Evolutionary conservation across 2,113 vertebrate genomes (phyloP).

Genomic region (Cricetomys ansorgei): DNA sequence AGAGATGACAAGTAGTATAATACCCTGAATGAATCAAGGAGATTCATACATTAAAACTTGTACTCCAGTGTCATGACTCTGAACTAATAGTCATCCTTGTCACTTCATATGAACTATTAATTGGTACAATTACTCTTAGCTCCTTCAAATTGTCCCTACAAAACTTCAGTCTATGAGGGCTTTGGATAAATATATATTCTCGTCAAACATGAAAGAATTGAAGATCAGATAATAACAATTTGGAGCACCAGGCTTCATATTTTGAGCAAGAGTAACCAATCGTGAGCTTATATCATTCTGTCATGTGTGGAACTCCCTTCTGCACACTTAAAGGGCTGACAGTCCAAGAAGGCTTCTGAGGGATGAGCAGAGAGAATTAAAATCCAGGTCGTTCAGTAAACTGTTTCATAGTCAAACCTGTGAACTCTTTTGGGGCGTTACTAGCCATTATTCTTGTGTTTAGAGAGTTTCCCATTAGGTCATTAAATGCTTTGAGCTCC

Average conservation of each 20-base stretch:
- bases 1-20: background rate
- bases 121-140: background rate
- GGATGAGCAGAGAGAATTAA: constrained; percentile 47
- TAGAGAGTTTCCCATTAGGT: constrained; percentile 61
- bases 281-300: background rate
- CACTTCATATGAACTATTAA: background rate
- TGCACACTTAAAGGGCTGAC: background rate
- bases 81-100: background rate
- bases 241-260: background rate
- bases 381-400: constrained; percentile 34
- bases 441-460: constrained; percentile 56
- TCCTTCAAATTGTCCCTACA: background rate
- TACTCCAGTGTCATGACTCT: background rate
- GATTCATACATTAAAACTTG: background rate
- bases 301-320: background rate
- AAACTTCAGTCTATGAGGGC: background rate
- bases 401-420: background rate
- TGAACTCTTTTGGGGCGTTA: constrained; percentile 34
- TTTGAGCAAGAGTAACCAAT: background rate
- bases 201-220: background rate
- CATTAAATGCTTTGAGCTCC: constrained; percentile 73
- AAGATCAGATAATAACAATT: background rate
- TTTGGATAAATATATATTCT: background rate
- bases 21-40: background rate
- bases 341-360: background rate